Percentiles rank a stretch among this genome's conserved stretches.
Evolutionary conservation across 2,113 vertebrate species (phyloP).

Genomic region (Pyrgilauda ruficollis): DNA sequence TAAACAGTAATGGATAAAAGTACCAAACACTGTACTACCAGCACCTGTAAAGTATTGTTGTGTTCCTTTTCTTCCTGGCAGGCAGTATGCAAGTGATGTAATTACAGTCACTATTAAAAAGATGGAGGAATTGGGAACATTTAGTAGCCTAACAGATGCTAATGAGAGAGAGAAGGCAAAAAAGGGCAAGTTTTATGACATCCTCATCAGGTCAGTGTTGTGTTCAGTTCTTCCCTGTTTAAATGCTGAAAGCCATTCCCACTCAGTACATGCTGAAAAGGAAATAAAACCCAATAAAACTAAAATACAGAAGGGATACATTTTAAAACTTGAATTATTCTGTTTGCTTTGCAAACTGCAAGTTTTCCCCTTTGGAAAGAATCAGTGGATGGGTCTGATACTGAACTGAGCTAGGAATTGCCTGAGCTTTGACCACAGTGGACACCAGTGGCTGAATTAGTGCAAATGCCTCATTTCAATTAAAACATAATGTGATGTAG

Average conservation of each 20-base stretch:
- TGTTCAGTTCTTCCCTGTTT: background rate
- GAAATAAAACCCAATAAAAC: background rate
- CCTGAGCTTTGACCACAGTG: background rate
- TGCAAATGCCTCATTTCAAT: background rate
- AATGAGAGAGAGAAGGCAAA: slow-evolving; percentile 70
- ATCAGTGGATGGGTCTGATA: background rate
- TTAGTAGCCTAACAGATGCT: slow-evolving; percentile 65
- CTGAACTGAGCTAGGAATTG: background rate
- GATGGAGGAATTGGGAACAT: slow-evolving; percentile 69
- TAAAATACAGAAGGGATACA: background rate
- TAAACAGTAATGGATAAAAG: background rate
- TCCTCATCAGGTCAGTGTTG: slow-evolving; percentile 75
- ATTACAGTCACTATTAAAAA: slow-evolving; percentile 65
- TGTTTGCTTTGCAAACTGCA: background rate
- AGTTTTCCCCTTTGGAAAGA: background rate
- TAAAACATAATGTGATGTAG: background rate
- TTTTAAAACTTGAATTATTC: background rate
- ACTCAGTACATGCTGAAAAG: background rate
- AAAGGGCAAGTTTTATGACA: slow-evolving; percentile 66
- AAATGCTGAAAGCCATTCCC: background rate
- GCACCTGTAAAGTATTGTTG: background rate
- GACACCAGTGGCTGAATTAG: background rate
- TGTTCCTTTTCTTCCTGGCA: slow-evolving; percentile 46
- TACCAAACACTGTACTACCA: background rate
- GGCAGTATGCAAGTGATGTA: slow-evolving; percentile 75